Conservation (phyloP, 2,113 vertebrate species). For the Gavia stellata region DNA sequence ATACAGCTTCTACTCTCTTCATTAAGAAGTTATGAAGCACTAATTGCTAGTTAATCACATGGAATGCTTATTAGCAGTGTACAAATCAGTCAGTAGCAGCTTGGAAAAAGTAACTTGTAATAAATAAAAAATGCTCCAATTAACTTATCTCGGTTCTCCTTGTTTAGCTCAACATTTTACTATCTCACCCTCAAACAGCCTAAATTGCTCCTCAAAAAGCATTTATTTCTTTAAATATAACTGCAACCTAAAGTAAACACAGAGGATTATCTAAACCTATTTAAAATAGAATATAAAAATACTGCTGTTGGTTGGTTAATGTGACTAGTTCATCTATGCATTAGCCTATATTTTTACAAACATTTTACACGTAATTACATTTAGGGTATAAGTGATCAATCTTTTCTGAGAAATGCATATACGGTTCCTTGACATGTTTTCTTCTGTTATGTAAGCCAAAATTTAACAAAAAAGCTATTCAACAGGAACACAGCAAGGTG, state of each 20-base stretch:
- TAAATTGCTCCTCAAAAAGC: not conserved
- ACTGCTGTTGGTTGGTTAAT: not conserved
- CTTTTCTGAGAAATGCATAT: not conserved
- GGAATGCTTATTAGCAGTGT: not conserved
- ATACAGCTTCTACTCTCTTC: not conserved
- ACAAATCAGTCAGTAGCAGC: not conserved
- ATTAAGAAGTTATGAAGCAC: not conserved
- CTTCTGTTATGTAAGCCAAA: not conserved
- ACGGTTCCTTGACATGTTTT: not conserved
- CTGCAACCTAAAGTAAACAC: not conserved
- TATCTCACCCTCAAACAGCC: not conserved
- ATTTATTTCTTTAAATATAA: not conserved
- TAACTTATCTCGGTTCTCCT: not conserved
- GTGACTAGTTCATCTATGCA: not conserved
- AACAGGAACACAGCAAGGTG: not conserved
- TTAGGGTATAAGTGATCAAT: not conserved
- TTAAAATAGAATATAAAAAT: not conserved
- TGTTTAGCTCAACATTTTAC: not conserved
- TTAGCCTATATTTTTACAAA: not conserved
- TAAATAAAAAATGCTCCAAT: not conserved
- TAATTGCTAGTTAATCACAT: not conserved
- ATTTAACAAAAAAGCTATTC: not conserved
- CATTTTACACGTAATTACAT: not conserved
- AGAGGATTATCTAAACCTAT: not conserved
- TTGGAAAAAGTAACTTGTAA: not conserved